Evolutionary conservation across 2,797 vertebrate genomes (phyloP).

Genomic region (Pelobates cultripes): DNA sequence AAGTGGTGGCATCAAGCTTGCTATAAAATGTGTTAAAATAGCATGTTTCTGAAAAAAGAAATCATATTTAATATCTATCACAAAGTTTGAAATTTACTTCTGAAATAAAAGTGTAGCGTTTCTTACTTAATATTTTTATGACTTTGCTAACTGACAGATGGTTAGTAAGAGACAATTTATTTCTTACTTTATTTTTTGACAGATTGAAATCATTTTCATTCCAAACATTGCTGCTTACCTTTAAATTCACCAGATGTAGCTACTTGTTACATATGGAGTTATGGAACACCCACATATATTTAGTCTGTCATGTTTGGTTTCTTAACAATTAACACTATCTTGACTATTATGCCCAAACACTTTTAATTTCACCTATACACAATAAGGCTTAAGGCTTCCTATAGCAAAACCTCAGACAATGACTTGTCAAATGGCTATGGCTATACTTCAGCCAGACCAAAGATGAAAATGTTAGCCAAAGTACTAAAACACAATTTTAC

Average conservation of each 20-base stretch:
- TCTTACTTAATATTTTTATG: not conserved
- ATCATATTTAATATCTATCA: too few relatives aligned
- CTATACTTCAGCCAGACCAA: too few relatives aligned
- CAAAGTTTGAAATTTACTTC: not conserved
- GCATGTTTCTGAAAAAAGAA: not conserved
- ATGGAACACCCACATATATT: not conserved
- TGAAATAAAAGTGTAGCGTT: not conserved
- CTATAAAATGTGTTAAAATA: not conserved
- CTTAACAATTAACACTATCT: not conserved
- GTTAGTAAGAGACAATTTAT: constrained; percentile 20
- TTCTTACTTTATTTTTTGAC: constrained; percentile 14
- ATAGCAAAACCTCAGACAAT: too few relatives aligned
- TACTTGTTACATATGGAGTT: not conserved
- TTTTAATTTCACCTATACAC: too few relatives aligned
- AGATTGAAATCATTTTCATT: constrained; percentile 12
- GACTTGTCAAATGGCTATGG: too few relatives aligned
- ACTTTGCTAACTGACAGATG: constrained; percentile 12
- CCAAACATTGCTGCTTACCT: constrained; percentile 4
- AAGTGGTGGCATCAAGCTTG: too few relatives aligned
- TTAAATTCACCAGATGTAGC: constrained; percentile 13
- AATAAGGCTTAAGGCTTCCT: too few relatives aligned
- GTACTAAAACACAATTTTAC: too few relatives aligned
- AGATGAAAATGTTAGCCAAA: too few relatives aligned
- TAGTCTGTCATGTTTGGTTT: not conserved
- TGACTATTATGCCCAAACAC: too few relatives aligned